Evolutionary conservation across 2,888 invertebrate species (phyloP).

Genomic region (Buathra laborator): DNA sequence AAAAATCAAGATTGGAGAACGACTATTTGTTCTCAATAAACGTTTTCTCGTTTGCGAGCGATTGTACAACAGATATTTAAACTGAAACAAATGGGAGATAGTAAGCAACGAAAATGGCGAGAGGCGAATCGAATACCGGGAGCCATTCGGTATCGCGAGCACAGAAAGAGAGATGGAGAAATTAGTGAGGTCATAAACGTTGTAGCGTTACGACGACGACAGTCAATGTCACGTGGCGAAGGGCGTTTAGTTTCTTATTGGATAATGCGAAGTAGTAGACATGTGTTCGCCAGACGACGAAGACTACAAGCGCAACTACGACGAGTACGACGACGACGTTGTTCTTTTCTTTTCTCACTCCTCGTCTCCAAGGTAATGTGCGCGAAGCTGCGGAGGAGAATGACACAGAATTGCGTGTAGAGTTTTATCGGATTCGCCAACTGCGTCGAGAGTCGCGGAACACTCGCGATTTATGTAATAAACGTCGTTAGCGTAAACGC

Average conservation of each 20-base stretch:
- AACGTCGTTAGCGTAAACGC: constrained; percentile 26
- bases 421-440: constrained; percentile 49
- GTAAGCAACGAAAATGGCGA: background rate
- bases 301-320: constrained; percentile 40
- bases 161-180: constrained; percentile 59
- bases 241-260: constrained; percentile 79
- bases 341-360: background rate
- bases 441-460: constrained; percentile 19
- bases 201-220: constrained; percentile 61
- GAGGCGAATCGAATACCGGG: background rate
- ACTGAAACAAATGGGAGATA: background rate
- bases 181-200: constrained; percentile 68
- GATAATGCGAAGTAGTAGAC: constrained; percentile 78
- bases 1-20: too few relatives aligned
- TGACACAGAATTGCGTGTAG: constrained; percentile 36
- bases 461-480: constrained; percentile 37
- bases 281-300: constrained; percentile 81
- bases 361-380: constrained; percentile 33
- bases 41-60: too few relatives aligned
- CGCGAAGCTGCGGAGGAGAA: constrained; percentile 28
- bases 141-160: constrained; percentile 19
- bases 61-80: too few relatives aligned
- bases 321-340: constrained; percentile 32
- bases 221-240: constrained; percentile 76
- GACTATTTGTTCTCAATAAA: too few relatives aligned